Evolutionary conservation across 2,113 vertebrate genomes (phyloP), one percentile per base, ranked within the genome.

Genomic region (Choloepus hoffmanni): DNA sequence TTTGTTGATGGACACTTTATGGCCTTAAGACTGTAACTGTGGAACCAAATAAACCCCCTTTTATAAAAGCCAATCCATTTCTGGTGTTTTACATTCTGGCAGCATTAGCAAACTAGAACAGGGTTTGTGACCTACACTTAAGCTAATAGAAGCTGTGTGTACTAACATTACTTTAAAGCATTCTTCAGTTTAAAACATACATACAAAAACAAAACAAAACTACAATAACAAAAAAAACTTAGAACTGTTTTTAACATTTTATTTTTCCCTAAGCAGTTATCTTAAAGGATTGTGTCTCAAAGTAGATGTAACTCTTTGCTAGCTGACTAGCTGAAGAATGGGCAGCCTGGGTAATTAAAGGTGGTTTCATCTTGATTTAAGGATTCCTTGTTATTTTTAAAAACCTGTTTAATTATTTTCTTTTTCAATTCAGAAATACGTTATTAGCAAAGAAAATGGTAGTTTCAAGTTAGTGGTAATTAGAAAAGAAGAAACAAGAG

Each of bases 211-310:
- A 36, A 36, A 36, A 36, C 36, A 36, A 36, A 36, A 36, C 36
- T 36, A 36, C 36, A 36, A 36, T 36, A 40, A 77, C 9, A 50
- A 0, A 26, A 63, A 23, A 73, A 68, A 6, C 74, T 92, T 40
- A 85, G 43, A 84, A 89, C 14, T 81, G 50, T 23, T 65, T 86
- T 89, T 11, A 77, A 86, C 72, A 7, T 92, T 40, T 77, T 83
- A 65, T 50, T 96, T 92, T 94, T 97, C 33, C 36, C 67, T 87
- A 84, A 83, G 21, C 67, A 48, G 60, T 94, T 90, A 92, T 67
- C 90, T 40, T 45, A 43, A 68, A 95, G 21, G n/a, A 85, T 4
- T 88, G 0, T 63, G 19, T 84, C 48, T 73, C 88, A 74, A 92
- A 85, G 55, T 14, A 82, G 3, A 93, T 23, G 62, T 13, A 74